A percentile compares a stretch with the other conserved stretches of the same genome.
phyloP scores from a whole-genome alignment of 2,797 vertebrate genomes.

The Hemitrygon akajei region DNA sequence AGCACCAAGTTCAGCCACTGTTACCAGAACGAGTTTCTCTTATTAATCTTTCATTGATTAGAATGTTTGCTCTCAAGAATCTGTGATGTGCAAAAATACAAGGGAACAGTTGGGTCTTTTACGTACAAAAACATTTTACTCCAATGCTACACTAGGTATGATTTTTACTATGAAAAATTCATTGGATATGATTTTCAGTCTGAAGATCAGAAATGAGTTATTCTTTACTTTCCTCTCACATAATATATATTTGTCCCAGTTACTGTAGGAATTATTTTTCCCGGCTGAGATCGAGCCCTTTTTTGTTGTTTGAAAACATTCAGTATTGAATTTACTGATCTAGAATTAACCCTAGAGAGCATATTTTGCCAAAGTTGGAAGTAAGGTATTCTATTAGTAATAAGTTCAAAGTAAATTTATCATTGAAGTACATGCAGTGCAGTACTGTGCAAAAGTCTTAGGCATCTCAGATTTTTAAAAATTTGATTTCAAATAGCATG shows the following conservation, averaged over 20 bases:
- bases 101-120: background rate
- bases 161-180: background rate
- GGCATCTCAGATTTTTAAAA: too few relatives aligned
- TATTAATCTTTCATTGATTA: background rate
- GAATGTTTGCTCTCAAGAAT: background rate
- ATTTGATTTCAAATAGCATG: too few relatives aligned
- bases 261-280: background rate
- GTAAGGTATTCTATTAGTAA: background rate
- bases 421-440: too few relatives aligned
- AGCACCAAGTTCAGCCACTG: background rate
- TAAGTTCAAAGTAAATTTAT: too few relatives aligned
- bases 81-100: background rate
- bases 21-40: background rate
- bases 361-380: background rate
- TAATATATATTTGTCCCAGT: background rate
- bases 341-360: background rate
- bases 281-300: background rate
- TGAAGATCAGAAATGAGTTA: background rate
- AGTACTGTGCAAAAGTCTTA: too few relatives aligned
- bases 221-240: background rate
- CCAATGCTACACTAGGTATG: too few relatives aligned
- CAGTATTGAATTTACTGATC: constrained; percentile 1
- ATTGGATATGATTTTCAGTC: background rate
- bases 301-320: background rate
- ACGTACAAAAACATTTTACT: background rate